Percentiles rank a stretch among this genome's conserved stretches.
Conservation (phyloP, 2,113 vertebrate species). For the Elachura formosa region DNA sequence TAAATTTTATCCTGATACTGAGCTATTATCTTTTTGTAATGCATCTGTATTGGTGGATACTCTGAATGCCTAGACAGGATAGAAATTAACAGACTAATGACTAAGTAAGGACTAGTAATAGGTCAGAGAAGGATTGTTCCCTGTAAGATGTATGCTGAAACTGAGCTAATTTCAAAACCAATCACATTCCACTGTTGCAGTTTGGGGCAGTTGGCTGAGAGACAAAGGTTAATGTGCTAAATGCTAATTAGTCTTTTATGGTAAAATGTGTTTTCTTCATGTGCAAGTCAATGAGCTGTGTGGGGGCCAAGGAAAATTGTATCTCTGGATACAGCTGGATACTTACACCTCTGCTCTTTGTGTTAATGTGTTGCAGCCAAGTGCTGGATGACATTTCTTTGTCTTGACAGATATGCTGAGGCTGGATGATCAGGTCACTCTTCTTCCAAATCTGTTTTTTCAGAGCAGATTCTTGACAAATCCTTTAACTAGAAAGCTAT, state of each 20-base stretch:
- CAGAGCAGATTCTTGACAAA: not conserved
- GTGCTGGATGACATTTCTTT: not conserved
- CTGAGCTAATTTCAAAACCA: not conserved
- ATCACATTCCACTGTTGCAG: not conserved
- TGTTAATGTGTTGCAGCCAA: not conserved
- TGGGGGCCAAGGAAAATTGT: not conserved
- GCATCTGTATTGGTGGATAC: rapidly evolving
- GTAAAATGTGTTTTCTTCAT: not conserved
- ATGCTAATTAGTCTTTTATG: not conserved
- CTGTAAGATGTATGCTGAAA: not conserved
- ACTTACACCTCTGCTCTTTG: not conserved
- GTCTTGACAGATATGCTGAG: not conserved
- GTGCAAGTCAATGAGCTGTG: not conserved
- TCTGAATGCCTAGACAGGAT: not conserved
- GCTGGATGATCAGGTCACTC: not conserved
- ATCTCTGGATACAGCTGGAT: rapidly evolving
- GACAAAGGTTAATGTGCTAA: not conserved
- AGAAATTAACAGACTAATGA: not conserved
- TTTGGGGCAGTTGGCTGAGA: not conserved
- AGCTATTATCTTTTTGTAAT: not conserved
- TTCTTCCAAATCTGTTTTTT: not conserved
- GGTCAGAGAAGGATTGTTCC: not conserved
- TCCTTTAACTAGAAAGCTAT: not conserved
- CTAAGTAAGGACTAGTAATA: not conserved
- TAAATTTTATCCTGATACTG: not conserved